Evolutionary conservation across 2,797 vertebrate genomes (phyloP), one percentile per base, ranked within the genome.

Genomic region (Clarias laeviceps): DNA sequence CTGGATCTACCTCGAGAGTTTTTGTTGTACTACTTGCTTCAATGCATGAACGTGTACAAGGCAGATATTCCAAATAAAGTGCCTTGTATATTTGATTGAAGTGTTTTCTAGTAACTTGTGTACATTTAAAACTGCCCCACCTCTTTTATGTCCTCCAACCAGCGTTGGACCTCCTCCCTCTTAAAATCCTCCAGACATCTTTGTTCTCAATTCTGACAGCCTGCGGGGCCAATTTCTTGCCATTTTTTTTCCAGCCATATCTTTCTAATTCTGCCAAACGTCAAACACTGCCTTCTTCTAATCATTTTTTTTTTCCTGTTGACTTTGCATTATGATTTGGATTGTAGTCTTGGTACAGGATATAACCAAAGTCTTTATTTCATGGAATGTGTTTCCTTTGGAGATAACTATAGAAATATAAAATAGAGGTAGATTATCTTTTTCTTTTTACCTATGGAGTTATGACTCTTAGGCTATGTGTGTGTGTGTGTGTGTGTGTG

Each of bases 221-320:
- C 24, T 50, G 15, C 40, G 45, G 61, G 4, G 37, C 29, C 78
- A 80, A 27, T 65, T 65, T 80, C 50, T 80, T 45, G 29, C 32
- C 57, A 34, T 24, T 27, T 40, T 54, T 45, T 27, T 24, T 20
- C 77, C 34, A 45, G 24, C 12, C 59, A 8, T 80, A 40, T 80
- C 14, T 45, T 80, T 80, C 22, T 50, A 80, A 29, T 65, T 37
- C n/a, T 45, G 78, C 61, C 78, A 80, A 62, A 65, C 17, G 78
- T 64, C 78, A 50, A 50, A 80, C 61, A 65, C 59, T 18, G 37
- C 15, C 32, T 80, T 65, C 14, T 64, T 80, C 24, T 40, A n/a
- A 79, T 64, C 24, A 50, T 80, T 50, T 8, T 64, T 79, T 62
- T 80, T 64, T 64, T n/a, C 37, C 29, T 40, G 77, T 79, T 40